Evolutionary conservation across 1,140 invertebrate species (phyloP).

Genomic region (Brachionus paranguensis): DNA sequence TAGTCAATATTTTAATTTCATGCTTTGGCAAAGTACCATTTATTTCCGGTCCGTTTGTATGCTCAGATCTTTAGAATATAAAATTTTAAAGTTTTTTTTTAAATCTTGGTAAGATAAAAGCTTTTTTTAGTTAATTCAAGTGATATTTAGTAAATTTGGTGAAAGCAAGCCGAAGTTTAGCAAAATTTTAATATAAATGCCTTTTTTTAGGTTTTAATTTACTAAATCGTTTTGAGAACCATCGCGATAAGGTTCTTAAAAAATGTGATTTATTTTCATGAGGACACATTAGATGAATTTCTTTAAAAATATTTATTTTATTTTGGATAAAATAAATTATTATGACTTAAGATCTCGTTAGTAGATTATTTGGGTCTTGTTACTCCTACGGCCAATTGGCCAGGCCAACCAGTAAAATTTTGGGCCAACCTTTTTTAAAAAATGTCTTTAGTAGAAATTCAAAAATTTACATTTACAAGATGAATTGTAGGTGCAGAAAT

Average conservation of each 20-base stretch:
- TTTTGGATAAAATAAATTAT: neutral
- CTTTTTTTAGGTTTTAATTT: slow-evolving; percentile 9
- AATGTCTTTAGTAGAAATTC: too few species aligned
- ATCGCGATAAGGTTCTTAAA: neutral
- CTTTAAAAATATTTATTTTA: neutral
- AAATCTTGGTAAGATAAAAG: neutral
- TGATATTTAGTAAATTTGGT: neutral
- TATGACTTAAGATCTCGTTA: too few species aligned
- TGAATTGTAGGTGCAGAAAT: too few species aligned
- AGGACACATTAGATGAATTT: neutral
- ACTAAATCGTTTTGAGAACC: neutral
- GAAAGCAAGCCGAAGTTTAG: neutral
- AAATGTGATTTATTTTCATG: neutral
- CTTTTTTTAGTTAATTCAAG: neutral
- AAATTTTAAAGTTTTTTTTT: neutral
- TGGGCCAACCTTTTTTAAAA: too few species aligned
- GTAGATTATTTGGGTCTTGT: too few species aligned
- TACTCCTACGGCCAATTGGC: too few species aligned
- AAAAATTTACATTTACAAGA: too few species aligned
- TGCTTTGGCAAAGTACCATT: neutral
- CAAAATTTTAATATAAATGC: neutral
- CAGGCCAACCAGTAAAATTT: too few species aligned
- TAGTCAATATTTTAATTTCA: neutral
- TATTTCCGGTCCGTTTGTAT: too few species aligned
- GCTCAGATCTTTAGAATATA: neutral